Evolutionary conservation across 2,113 vertebrate genomes (phyloP), one percentile per base, ranked within the genome.

Genomic region (Gasterosteus aculeatus): DNA sequence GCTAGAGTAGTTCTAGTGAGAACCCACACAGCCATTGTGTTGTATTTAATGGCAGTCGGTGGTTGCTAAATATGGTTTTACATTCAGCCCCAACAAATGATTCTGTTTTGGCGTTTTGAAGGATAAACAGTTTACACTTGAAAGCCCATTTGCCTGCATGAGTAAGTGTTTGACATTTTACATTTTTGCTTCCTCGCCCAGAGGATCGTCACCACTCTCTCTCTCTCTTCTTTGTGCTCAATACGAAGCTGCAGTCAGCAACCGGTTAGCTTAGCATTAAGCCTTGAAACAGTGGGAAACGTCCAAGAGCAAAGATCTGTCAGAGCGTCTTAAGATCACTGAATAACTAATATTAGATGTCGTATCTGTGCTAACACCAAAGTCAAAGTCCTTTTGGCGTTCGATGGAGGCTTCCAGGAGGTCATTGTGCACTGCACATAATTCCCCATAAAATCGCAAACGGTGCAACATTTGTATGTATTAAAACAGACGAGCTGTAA

Each of bases 11-110:
- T 53, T 49, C 31, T 16, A 6, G 15, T 61, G 57, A 69, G 66
- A 65, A 33, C 65, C 47, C 69, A 33, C 39, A 74, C 49, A 69
- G 69, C 18, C 67, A 73, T 71, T 76, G 49, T 76, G 51, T 49
- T 31, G 4, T 39, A 22, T 73, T 62, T 59, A 19, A 75, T 66
- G 39, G n/a, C 63, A 67, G 69, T 80, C 72, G 62, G 56, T 11
- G 12, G 53, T 51, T 49, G 26, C 54, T 84, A 44, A 65, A 64
- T 60, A 51, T 53, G 53, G 39, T 61, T 73, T 69, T 46, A 16
- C 33, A 61, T 47, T 64, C 22, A 56, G 41, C 39, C 11, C n/a
- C 2, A 15, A 3, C 39, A 74, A 38, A 57, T 29, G 11, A 18
- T 59, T 59, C 3, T n/a, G 7, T 54, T 47, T n/a, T 46, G 4